Conservation (phyloP, 2,113 vertebrate species). For the Etheostoma cragini region DNA sequence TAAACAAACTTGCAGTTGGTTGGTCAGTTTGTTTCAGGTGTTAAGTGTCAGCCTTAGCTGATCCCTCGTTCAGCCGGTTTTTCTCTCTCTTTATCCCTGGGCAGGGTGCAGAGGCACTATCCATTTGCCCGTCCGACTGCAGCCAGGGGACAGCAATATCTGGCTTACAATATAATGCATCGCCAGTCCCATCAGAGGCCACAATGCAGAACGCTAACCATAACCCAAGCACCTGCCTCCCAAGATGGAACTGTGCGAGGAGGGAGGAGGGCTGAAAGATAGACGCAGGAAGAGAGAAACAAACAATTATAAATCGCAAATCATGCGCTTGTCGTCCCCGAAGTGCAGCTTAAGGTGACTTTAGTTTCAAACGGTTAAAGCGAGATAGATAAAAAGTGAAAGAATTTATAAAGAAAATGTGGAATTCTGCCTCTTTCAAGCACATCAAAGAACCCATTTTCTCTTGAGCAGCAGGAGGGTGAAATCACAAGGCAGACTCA, state of each 20-base stretch:
- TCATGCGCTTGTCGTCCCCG: conserved; percentile 37
- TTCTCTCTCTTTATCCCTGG: conserved; percentile 49
- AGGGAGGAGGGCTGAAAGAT: neutral
- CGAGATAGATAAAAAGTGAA: conserved; percentile 64
- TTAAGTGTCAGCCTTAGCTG: conserved; percentile 13
- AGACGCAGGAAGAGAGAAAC: conserved; percentile 23
- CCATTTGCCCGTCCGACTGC: conserved; percentile 59
- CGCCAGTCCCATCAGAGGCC: conserved; percentile 75
- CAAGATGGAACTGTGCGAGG: conserved; percentile 14
- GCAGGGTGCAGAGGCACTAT: conserved; percentile 43
- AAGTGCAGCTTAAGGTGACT: conserved; percentile 54
- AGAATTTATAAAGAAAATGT: conserved; percentile 60
- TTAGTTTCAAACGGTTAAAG: conserved; percentile 61
- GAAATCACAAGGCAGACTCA: conserved; percentile 52
- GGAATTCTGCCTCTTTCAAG: conserved; percentile 62
- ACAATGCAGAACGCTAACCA: conserved; percentile 73
- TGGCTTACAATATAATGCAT: conserved; percentile 76
- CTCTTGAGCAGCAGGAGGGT: conserved; percentile 59
- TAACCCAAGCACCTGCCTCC: conserved; percentile 73
- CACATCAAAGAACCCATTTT: conserved; percentile 73
- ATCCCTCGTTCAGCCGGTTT: conserved; percentile 24
- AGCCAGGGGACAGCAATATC: conserved; percentile 55
- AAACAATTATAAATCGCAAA: conserved; percentile 62
- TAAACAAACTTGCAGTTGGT: neutral
- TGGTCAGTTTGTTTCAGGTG: conserved; percentile 21